Evolutionary conservation across 2,113 vertebrate genomes (phyloP), one percentile per base, ranked within the genome.

Genomic region (Semnornis frantzii): DNA sequence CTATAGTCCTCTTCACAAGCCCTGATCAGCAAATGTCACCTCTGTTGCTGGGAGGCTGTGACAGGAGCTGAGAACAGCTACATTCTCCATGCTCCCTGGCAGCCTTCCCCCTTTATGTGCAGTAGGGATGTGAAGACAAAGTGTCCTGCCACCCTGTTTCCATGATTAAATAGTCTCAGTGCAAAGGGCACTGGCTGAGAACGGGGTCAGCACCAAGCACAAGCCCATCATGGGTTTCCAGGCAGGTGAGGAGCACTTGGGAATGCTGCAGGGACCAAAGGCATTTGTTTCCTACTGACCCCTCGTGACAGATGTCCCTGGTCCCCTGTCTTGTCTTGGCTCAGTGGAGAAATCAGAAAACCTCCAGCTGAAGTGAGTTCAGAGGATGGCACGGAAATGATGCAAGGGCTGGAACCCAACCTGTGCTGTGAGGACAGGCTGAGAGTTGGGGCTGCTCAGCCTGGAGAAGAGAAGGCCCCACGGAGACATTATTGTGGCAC

Each of bases 31-130:
- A 30, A 50, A n/a, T 39, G 86, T 8, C 80, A 42, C 27, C 59
- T n/a, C 42, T 39, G 54, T 31, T 9, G 0, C 70, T 3, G 42
- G 13, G 28, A 68, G 24, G 6, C 17, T 1, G 3, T 6, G 89
- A 15, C 54, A 42, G 15, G 4, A 70, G 50, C 39, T 20, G 46
- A 86, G 52, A 27, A 34, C 3, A 62, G 42, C 72, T 6, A 27
- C 42, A 1, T 25, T 37, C 42, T 46, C 42, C 23, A 3, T 0
- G 0, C n/a, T 75, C 48, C 42, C 39, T 0, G 1, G 34, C 48
- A 39, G 23, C 25, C 64, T 62, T 39, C 20, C 46, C 27, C 64
- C 82, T 42, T 42, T 21, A 0, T 44, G 58, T 70, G 23, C 54
- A 30, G 5, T 58, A 24, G 24, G 20, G 48, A 21, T 52, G 42